These are phyloP conservation scores for Darevskia nairensis DNA, from an alignment of 2,797 vertebrate species.

Conservation along the genomic window DNA sequence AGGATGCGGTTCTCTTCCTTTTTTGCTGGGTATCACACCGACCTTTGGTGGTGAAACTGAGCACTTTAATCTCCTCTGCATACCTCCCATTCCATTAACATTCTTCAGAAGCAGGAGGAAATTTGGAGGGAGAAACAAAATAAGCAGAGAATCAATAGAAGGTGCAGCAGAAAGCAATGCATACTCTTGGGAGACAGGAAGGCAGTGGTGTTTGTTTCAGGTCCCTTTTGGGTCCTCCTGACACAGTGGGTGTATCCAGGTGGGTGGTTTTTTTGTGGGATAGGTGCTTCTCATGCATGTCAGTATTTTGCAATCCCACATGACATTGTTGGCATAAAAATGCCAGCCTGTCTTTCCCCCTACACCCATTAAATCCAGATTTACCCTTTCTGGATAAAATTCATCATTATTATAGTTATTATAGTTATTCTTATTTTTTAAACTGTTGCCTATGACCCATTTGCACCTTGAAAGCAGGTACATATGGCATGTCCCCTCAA, in stretches of 20 bases:
- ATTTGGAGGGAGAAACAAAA: not conserved
- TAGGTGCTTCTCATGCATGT: no score
- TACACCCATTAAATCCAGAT: not conserved
- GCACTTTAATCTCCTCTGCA: not conserved
- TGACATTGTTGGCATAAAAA: not conserved
- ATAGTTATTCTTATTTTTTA: no score
- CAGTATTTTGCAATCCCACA: no score
- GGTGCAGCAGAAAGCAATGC: not conserved
- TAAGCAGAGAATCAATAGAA: not conserved
- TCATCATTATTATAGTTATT: not conserved
- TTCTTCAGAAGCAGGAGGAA: slow-evolving; percentile 1
- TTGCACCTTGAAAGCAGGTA: no score
- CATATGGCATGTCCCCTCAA: not conserved
- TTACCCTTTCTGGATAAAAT: no score
- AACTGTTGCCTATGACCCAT: no score
- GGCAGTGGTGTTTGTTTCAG: not conserved
- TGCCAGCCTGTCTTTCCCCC: not conserved
- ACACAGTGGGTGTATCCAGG: not conserved
- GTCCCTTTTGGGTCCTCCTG: not conserved
- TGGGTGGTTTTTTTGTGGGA: not conserved
- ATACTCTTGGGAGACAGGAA: slow-evolving; percentile 9
- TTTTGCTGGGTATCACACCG: not conserved
- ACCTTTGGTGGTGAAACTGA: not conserved
- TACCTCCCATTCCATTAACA: slow-evolving; percentile 33
- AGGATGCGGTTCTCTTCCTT: not conserved